A percentile compares a stretch with the other conserved stretches of the same genome.
Conservation (phyloP, 2,888 invertebrate species). For the Carpatolechia fugitivella region DNA sequence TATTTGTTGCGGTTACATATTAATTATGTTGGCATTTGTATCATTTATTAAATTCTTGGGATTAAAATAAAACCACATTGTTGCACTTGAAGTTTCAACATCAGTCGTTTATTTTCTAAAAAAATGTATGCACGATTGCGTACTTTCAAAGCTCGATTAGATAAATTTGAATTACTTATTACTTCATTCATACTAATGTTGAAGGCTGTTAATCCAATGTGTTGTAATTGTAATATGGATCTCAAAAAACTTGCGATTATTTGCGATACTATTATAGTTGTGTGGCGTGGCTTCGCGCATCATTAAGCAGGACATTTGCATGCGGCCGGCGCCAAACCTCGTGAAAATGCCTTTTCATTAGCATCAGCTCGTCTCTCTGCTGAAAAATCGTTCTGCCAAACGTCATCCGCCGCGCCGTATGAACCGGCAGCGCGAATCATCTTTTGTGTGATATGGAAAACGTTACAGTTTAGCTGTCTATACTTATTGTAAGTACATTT, state of each 20-base stretch:
- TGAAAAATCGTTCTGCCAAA: slow-evolving; percentile 68
- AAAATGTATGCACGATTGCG: no score
- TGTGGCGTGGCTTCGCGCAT: slow-evolving; percentile 64
- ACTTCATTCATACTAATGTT: no score
- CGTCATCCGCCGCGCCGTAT: slow-evolving; percentile 36
- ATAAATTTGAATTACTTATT: no score
- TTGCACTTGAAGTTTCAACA: no score
- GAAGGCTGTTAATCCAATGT: no score
- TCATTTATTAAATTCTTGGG: background rate
- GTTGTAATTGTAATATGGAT: no score
- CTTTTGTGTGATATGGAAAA: background rate
- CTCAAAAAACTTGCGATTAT: background rate
- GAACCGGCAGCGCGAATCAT: slow-evolving; percentile 25
- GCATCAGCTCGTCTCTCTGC: slow-evolving; percentile 55
- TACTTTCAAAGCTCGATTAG: no score
- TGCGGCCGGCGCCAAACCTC: slow-evolving; percentile 73
- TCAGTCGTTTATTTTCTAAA: no score
- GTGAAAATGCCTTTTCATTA: slow-evolving; percentile 77
- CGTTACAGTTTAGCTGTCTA: background rate
- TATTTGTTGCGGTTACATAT: slow-evolving; percentile 1
- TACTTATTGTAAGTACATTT: background rate
- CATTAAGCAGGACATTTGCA: slow-evolving; percentile 71
- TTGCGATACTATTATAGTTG: slow-evolving; percentile 44
- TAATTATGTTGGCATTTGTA: background rate
- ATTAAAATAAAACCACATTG: background rate